Conservation (phyloP, 2,797 vertebrate genomes). For the Sebastolobus altivelis region DNA sequence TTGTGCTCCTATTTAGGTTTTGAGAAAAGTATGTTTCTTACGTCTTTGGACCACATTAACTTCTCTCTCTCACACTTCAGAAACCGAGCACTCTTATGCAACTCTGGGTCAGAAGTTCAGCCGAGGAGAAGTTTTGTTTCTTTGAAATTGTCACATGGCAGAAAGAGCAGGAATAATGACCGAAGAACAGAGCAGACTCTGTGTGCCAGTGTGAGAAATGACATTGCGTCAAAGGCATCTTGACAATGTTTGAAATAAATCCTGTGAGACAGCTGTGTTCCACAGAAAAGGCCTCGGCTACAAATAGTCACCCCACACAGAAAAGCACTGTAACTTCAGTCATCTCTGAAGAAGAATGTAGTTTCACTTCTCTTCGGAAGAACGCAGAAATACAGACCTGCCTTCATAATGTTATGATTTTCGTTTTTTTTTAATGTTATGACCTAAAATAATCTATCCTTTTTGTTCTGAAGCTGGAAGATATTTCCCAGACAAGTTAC, state of each 20-base stretch:
- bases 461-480: background rate
- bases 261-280: constrained; percentile 55
- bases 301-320: constrained; percentile 36
- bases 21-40: constrained; percentile 15
- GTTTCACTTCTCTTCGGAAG: constrained; percentile 30
- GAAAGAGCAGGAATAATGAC: constrained; percentile 57
- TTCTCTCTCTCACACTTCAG: constrained; percentile 45
- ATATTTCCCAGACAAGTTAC: constrained; percentile 1
- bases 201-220: constrained; percentile 65
- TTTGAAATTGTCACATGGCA: constrained; percentile 61
- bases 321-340: background rate
- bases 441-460: background rate
- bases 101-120: constrained; percentile 74
- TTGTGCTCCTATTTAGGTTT: constrained; percentile 33
- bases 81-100: constrained; percentile 60
- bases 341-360: constrained; percentile 35
- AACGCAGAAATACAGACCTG: constrained; percentile 14
- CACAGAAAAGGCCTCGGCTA: constrained; percentile 33
- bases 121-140: constrained; percentile 17
- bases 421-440: background rate
- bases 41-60: constrained; percentile 25
- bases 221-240: constrained; percentile 70
- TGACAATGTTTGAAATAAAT: constrained; percentile 73
- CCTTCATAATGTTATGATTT: constrained; percentile 2
- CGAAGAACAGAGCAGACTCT: constrained; percentile 56